Evolutionary conservation across 2,113 vertebrate genomes (phyloP), one percentile per base, ranked within the genome.

Genomic region (Macrotus californicus): DNA sequence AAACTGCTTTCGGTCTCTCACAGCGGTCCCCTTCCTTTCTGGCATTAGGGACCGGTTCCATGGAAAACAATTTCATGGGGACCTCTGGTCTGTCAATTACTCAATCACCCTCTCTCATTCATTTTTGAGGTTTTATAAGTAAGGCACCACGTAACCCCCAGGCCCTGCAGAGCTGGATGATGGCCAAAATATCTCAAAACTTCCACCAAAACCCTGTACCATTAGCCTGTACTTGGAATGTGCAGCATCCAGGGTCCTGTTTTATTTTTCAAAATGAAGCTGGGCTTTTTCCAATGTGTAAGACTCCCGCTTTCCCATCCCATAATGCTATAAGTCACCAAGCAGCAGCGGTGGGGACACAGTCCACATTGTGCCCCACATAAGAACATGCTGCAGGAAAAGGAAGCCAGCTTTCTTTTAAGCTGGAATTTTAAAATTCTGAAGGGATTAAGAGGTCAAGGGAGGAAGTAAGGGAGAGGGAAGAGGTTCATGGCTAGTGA

Each of bases 181-280:
- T 91, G 61, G 95, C 97, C 97, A 98, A 95, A 84, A 69, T 0
- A 72, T 96, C 97, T 98, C 97, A 96, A 96, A 98, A 97, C 96
- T 93, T 82, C 87, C 79, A 97, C 89, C 67, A 97, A 95, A 95
- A 92, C 16, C 73, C 29, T 76, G 50, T 85, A 94, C 93, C 84
- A 87, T 96, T 73, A 64, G 87, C 80, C 87, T 10, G 48, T 29
- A 54, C 94, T 94, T 54, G 56, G 54, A 69, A 75, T 39, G 93
- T 7, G 22, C 80, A 73, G 83, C 76, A 88, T 48, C 1, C 41
- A 79, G 89, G 95, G 95, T 6, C 43, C 56, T 21, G 88, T 54
- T 93, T 95, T 91, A 77, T 48, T 97, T 94, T 21, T 67, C 94
- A 95, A 69, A 83, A 93, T 77, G 91, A 95, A 97, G 95, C 67